Evolutionary conservation across 2,797 vertebrate genomes (phyloP), one percentile per base, ranked within the genome.

Genomic region (Enteromius thamalakanensis): DNA sequence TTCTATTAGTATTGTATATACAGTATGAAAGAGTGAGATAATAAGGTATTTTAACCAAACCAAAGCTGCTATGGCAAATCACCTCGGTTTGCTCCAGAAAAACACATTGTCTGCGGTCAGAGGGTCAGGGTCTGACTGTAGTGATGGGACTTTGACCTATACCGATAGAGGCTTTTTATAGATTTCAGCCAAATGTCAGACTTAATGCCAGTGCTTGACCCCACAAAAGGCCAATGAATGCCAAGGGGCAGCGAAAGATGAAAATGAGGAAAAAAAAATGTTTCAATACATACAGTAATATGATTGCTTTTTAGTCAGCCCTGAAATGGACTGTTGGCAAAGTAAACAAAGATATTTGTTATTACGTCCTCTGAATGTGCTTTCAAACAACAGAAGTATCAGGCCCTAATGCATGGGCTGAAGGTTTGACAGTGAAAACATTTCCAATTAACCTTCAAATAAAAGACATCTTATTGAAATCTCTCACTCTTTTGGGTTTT

Each of bases 131-230:
- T 86, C 84, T 78, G 85, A 72, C 82, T 88, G 82, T 85, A 77
- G 85, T 90, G 88, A 88, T 90, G 90, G 91, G 88, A 91, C 90
- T 89, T 84, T 90, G 87, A 91, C 90, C 92, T 91, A 91, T 89
- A 87, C 65, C 17, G 17, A 80, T 62, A 82, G 78, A 53, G 86
- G 81, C 75, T 87, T 76, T 87, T 76, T 87, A 87, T 79, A 87
- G 84, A 87, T 87, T 90, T 85, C 87, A 86, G 88, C 87, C 85
- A 94, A 94, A 94, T 93, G 92, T 90, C 93, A 89, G 17, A 76
- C 86, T 93, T 89, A 94, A 93, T 93, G 90, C 91, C 92, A 90
- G 79, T 80, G 75, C 72, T 6, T 87, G 87, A 90, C 89, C 88
- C 76, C 83, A 37, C 84, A 87, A 83, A 89, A 89, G 87, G 88